Conservation (phyloP, 2,113 vertebrate genomes). For the Apodemus sylvaticus region DNA sequence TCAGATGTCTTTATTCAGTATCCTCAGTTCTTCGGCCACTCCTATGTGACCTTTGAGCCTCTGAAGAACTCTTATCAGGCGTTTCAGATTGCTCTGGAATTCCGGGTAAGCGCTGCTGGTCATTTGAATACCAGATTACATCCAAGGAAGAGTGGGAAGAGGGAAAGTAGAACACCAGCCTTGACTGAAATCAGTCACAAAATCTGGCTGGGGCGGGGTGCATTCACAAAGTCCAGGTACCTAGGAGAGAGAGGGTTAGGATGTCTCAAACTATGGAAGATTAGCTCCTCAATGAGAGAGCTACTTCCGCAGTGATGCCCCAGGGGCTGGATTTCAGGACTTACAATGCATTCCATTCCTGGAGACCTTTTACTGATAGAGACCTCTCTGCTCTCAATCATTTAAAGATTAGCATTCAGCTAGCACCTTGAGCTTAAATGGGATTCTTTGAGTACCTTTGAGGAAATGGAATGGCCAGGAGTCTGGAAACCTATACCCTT, state of each 20-base stretch:
- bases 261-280: neutral
- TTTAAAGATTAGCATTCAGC: neutral
- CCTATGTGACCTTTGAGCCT: conserved; percentile 97
- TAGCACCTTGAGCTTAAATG: neutral
- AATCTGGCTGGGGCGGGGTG: rapidly evolving
- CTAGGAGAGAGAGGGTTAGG: neutral
- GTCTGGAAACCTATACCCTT: neutral
- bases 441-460: neutral
- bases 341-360: neutral
- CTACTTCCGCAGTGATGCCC: neutral
- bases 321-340: neutral
- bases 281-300: neutral
- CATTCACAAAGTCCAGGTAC: neutral
- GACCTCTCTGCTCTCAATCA: neutral
- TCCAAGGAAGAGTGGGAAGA: neutral
- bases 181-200: neutral
- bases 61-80: conserved; percentile 96
- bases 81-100: conserved; percentile 96
- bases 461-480: neutral
- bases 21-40: conserved; percentile 95
- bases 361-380: neutral
- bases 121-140: neutral
- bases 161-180: neutral
- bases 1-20: conserved; percentile 92
- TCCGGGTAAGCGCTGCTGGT: conserved; percentile 89